Base-by-base conservation (phyloP, 2,113 vertebrate species). In the Pseudolaguvia tuberculata region DNA sequence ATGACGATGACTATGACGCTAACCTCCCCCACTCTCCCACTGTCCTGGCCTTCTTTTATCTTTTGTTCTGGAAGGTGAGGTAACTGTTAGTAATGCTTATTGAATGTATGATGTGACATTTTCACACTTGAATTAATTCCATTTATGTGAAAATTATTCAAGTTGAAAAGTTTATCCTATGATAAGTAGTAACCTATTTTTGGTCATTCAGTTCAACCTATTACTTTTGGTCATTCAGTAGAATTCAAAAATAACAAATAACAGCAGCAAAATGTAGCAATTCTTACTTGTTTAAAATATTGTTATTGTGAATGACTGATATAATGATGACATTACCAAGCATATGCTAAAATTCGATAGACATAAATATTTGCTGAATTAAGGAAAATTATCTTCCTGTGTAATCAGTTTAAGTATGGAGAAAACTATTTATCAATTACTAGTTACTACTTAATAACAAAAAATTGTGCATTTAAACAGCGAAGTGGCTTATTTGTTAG, bases 91-190 rank as follows among this genome's bases (percentile, higher is more conserved):
- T 78, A 81, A 83, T 85, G 84, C 55, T 85, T 81, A 89, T 92
- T 91, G 86, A 77, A 57, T 83, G 86, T 86, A 88, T 87, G 87
- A 89, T 88, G 86, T 85, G 84, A 81, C 82, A 42, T 84, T 88
- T 92, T 84, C 79, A 86, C 85, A 87, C 89, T 88, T 89, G 90
- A 86, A 91, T 25, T 77, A 83, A 86, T 71, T 74, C 4, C 77
- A 81, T 88, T 90, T 90, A 92, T 91, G 89, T 85, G 88, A 83
- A 90, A 91, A 92, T 92, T 91, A 91, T 91, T 89, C 89, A 85
- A 85, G 20, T 82, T 61, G 27, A 69, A 82, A 69, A 82, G 83
- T 85, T 87, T 83, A 78, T 84, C 87, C 84, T 77, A 83, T 83
- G 87, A 85, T 84, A n/a, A n/a, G 88, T 82, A 84, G 87, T 85